These are phyloP conservation scores for Panzeria rudis DNA, from an alignment of 2,888 invertebrate species.

Conservation along the genomic window DNA sequence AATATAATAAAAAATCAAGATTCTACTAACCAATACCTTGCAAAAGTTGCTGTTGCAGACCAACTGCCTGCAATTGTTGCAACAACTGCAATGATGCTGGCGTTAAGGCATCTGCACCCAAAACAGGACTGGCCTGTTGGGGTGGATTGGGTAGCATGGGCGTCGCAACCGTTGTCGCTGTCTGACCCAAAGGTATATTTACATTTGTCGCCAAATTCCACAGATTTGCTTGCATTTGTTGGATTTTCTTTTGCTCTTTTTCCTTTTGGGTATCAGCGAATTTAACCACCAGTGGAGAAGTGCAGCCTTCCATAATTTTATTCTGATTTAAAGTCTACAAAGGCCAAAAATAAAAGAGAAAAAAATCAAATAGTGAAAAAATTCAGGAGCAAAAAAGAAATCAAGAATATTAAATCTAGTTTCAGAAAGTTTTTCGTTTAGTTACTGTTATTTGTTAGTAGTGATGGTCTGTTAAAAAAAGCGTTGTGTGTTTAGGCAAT, in stretches of 20 bases:
- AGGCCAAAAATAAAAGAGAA: not conserved
- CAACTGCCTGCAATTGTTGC: constrained; percentile 88
- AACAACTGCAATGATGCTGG: constrained; percentile 87
- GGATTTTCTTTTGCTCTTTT: constrained; percentile 97
- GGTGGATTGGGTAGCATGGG: constrained; percentile 84
- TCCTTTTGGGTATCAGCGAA: constrained; percentile 99
- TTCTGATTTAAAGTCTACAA: constrained; percentile 95
- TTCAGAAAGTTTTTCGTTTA: not conserved
- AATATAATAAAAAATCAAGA: not conserved
- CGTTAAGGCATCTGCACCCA: constrained; percentile 84
- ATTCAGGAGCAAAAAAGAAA: not conserved
- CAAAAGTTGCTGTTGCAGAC: constrained; percentile 86
- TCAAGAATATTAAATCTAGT: constrained; percentile 48
- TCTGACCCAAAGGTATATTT: constrained; percentile 84
- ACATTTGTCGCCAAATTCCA: constrained; percentile 91
- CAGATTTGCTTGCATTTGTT: constrained; percentile 96
- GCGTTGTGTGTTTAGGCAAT: constrained; percentile 57
- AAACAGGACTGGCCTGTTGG: constrained; percentile 83
- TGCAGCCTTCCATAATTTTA: constrained; percentile 99
- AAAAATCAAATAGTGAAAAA: constrained; percentile 17
- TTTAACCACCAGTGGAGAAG: constrained; percentile 98
- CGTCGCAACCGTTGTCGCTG: constrained; percentile 84
- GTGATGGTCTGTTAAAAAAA: constrained; percentile 24
- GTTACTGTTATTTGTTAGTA: not conserved
- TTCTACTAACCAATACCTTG: constrained; percentile 84